Conservation (phyloP, 2,113 vertebrate genomes). For the Axis porcinus region DNA sequence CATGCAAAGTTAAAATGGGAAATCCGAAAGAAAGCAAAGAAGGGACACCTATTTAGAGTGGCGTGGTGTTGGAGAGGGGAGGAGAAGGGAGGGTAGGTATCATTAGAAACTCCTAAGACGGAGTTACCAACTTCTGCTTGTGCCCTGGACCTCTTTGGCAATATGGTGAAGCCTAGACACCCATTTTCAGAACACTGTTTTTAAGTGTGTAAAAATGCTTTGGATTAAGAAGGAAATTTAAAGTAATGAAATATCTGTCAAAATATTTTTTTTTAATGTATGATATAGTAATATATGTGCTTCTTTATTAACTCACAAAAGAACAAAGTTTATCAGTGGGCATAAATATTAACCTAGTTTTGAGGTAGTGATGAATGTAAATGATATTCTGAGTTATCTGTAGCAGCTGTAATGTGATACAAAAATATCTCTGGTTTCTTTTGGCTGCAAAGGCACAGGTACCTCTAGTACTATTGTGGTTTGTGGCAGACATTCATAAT, state of each 20-base stretch:
- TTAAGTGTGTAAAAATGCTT: background rate
- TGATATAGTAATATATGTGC: background rate
- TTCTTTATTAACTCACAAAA: conserved; percentile 15
- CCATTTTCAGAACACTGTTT: background rate
- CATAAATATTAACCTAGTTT: background rate
- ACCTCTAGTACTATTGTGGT: background rate
- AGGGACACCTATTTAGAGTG: background rate
- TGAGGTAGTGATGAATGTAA: background rate
- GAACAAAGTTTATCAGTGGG: background rate
- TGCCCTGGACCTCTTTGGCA: background rate
- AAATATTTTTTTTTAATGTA: background rate
- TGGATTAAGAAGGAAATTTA: background rate
- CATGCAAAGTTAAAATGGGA: background rate
- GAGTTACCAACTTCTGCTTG: background rate
- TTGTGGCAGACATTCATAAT: conserved; percentile 6
- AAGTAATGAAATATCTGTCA: background rate
- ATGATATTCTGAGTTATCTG: background rate
- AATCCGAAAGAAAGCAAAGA: background rate
- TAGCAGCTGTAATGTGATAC: background rate
- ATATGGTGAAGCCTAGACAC: background rate
- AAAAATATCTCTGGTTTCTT: background rate
- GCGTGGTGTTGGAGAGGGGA: background rate
- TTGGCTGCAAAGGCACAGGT: background rate
- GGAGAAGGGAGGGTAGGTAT: background rate
- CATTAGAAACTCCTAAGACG: background rate